Conservation (phyloP, 2,888 invertebrate genomes). For the Neria commutata region DNA sequence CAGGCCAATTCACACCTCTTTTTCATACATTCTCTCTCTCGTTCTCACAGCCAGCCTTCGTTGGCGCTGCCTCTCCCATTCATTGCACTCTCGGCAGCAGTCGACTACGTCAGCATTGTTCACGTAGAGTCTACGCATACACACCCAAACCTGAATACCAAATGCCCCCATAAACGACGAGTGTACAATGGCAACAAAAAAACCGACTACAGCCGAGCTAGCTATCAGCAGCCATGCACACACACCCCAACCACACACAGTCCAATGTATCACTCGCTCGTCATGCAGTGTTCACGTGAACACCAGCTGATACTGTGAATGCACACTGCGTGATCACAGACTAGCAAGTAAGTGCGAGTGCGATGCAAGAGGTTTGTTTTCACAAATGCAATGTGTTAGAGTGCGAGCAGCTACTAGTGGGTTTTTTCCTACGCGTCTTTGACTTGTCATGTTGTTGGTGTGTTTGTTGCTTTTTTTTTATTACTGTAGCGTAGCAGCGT, state of each 20-base stretch:
- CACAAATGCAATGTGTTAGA: slow-evolving; percentile 52
- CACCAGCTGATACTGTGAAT: slow-evolving; percentile 71
- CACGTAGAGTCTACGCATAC: too few species aligned
- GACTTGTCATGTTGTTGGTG: slow-evolving; percentile 11
- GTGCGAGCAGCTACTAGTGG: slow-evolving; percentile 38
- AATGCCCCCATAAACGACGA: too few species aligned
- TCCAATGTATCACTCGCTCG: slow-evolving; percentile 40
- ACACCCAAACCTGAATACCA: slow-evolving; percentile 5
- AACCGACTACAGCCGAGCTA: too few species aligned
- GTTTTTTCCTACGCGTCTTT: background rate
- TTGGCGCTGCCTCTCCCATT: too few species aligned
- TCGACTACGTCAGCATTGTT: too few species aligned
- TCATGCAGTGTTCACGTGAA: slow-evolving; percentile 80
- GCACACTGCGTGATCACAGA: slow-evolving; percentile 61
- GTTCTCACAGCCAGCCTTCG: too few species aligned
- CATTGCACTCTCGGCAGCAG: too few species aligned
- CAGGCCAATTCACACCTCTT: too few species aligned
- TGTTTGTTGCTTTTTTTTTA: slow-evolving; percentile 5
- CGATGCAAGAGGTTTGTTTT: slow-evolving; percentile 58
- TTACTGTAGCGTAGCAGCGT: background rate
- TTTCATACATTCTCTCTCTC: too few species aligned
- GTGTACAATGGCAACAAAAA: too few species aligned
- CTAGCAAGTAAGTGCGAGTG: slow-evolving; percentile 44
- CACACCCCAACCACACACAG: slow-evolving; percentile 20
- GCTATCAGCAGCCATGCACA: slow-evolving; percentile 26